phyloP scores from a whole-genome alignment of 2,113 vertebrate species.

The Cryptomyrus ogoouensis region DNA sequence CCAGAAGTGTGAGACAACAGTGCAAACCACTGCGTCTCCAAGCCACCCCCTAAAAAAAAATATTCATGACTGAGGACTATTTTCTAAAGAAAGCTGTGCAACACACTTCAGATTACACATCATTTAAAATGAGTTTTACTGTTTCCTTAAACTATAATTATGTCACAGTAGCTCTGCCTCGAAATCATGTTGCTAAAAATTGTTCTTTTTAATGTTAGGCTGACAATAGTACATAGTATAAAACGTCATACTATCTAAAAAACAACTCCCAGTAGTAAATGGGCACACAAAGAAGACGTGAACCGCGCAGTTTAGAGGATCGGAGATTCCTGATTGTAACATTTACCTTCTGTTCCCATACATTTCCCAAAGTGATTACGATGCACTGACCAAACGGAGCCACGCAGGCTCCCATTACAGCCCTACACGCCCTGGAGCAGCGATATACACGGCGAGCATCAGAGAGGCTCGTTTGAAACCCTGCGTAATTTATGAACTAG shows the following conservation, averaged over 20 bases:
- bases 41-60: neutral
- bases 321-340: neutral
- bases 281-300: neutral
- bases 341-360: neutral
- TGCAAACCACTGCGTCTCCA: neutral
- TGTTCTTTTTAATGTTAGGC: neutral
- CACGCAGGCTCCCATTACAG: neutral
- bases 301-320: neutral
- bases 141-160: neutral
- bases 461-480: slow-evolving; percentile 31
- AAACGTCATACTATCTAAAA: neutral
- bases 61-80: neutral
- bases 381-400: neutral
- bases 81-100: neutral
- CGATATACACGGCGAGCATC: slow-evolving; percentile 19
- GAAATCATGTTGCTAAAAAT: neutral
- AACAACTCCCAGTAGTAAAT: neutral
- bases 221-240: neutral
- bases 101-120: neutral
- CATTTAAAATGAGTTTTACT: neutral
- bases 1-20: neutral
- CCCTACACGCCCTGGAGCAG: slow-evolving; percentile 13
- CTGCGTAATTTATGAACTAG: slow-evolving; percentile 29
- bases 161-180: neutral
- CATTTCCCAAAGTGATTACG: neutral